Conservation (phyloP, 2,113 vertebrate genomes). For the Bucco capensis region DNA sequence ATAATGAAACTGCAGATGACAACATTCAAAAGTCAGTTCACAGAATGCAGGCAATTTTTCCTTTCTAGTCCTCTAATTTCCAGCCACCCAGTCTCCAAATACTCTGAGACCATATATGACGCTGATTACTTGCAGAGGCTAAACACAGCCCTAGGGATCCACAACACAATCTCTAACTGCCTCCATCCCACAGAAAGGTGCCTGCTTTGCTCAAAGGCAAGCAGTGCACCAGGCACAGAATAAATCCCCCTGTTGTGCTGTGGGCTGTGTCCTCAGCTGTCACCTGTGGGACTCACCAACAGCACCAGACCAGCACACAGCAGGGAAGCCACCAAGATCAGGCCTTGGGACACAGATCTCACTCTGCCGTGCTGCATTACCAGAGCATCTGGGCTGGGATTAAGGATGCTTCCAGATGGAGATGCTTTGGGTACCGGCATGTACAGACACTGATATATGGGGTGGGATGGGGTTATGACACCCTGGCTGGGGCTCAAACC, state of each 20-base stretch:
- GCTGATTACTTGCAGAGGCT: neutral
- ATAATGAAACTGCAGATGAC: conserved; percentile 74
- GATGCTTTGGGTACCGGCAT: neutral
- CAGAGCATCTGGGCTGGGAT: neutral
- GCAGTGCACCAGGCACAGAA: neutral
- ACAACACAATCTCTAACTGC: neutral
- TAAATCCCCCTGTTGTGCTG: neutral
- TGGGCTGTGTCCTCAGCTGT: neutral
- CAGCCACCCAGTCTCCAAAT: neutral
- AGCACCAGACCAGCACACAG: neutral
- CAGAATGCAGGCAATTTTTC: neutral
- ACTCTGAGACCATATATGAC: neutral
- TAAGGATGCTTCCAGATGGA: rapidly evolving
- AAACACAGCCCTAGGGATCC: neutral
- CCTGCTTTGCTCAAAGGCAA: neutral
- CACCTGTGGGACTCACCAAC: neutral
- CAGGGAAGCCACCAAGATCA: neutral
- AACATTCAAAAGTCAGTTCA: neutral
- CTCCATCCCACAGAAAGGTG: rapidly evolving
- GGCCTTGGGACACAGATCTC: neutral
- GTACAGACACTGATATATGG: neutral
- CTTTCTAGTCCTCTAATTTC: neutral
- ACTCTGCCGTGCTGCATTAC: too few species aligned
- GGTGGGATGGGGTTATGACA: neutral
- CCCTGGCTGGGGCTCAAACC: neutral